Conservation (phyloP, 2,113 vertebrate species). For the Odocoileus virginianus region DNA sequence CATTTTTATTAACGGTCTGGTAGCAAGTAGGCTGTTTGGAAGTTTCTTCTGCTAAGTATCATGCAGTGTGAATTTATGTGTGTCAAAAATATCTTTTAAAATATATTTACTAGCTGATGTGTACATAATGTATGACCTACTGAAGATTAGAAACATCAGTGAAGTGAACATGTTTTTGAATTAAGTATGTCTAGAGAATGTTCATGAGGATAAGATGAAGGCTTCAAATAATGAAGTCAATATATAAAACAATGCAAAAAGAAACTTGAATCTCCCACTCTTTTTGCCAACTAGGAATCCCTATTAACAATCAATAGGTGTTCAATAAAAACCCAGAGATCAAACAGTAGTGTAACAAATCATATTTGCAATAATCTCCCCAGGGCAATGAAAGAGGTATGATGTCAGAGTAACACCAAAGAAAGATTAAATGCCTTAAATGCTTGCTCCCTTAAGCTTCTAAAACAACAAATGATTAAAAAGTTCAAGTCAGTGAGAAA, state of each 20-base stretch:
- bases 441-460: neutral
- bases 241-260: neutral
- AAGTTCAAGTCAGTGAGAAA: neutral
- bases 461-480: slow-evolving; percentile 8
- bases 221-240: slow-evolving; percentile 6
- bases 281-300: neutral
- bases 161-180: slow-evolving; percentile 7
- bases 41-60: slow-evolving; percentile 22
- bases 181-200: neutral
- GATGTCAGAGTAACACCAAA: slow-evolving; percentile 20
- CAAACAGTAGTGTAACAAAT: slow-evolving; percentile 12
- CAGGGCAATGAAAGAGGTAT: neutral
- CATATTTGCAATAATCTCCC: neutral
- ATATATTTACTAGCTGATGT: slow-evolving; percentile 23
- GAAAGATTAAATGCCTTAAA: slow-evolving; percentile 31
- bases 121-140: slow-evolving; percentile 2
- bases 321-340: slow-evolving; percentile 40
- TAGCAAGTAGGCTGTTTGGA: slow-evolving; percentile 49
- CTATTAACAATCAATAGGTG: slow-evolving; percentile 32
- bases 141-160: neutral
- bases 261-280: neutral
- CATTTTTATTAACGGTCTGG: slow-evolving; percentile 64
- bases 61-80: slow-evolving; percentile 34
- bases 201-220: slow-evolving; percentile 25
- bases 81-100: slow-evolving; percentile 49